These are phyloP conservation scores for Antheraea pernyi DNA, from an alignment of 1,140 invertebrate species.

Conservation along the genomic window DNA sequence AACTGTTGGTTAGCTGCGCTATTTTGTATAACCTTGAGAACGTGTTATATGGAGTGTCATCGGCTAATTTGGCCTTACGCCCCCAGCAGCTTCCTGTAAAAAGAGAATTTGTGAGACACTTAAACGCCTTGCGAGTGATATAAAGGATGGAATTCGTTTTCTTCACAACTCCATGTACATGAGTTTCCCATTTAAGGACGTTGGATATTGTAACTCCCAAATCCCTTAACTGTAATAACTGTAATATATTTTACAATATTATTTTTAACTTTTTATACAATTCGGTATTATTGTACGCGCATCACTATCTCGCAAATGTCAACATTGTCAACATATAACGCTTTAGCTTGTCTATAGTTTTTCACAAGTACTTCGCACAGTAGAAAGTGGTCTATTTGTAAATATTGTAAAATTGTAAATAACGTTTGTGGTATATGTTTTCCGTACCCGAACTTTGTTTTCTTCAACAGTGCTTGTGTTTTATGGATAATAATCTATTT, in stretches of 20 bases:
- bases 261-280: no score
- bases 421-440: conserved; percentile 36
- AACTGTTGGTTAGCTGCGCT: conserved; percentile 22
- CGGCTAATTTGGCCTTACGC: conserved; percentile 41
- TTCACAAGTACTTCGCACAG: conserved; percentile 51
- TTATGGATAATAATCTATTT: conserved; percentile 43
- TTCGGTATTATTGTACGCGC: no score
- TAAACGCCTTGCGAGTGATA: no score
- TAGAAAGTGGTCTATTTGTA: conserved; percentile 70
- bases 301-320: conserved; percentile 26
- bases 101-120: no score
- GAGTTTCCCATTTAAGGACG: no score
- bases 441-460: conserved; percentile 29
- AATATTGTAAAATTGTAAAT: conserved; percentile 66
- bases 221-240: no score
- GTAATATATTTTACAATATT: no score
- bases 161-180: no score
- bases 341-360: conserved; percentile 50
- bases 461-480: conserved; percentile 43
- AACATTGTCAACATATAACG: conserved; percentile 17
- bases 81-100: conserved; percentile 12
- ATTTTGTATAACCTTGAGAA: conserved; percentile 47
- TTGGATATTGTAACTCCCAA: no score
- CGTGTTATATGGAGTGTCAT: conserved; percentile 37
- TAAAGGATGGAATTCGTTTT: no score